Evolutionary conservation across 1,140 invertebrate genomes (phyloP).

Genomic region (Aphaenogaster floridana): DNA sequence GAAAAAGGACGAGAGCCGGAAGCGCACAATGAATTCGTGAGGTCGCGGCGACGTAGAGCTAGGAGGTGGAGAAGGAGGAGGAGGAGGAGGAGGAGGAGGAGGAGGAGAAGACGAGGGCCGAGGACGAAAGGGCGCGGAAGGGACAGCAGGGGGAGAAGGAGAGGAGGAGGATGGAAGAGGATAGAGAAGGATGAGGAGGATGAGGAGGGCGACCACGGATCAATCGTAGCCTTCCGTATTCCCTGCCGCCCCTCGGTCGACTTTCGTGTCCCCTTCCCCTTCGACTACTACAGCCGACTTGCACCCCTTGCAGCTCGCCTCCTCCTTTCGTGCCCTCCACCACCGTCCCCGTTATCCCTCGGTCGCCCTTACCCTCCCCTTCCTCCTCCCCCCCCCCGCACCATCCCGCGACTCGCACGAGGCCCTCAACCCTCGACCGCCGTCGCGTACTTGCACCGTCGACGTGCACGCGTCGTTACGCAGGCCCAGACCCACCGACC

Average conservation of each 20-base stretch:
- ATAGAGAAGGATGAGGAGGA: conserved; percentile 73
- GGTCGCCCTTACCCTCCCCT: conserved; percentile 42
- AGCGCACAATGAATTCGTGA: conserved; percentile 83
- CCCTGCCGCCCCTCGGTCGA: conserved; percentile 73
- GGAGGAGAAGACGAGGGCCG: conserved; percentile 70
- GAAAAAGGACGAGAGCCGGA: conserved; percentile 75
- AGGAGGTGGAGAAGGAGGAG: conserved; percentile 19
- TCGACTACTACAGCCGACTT: conserved; percentile 70
- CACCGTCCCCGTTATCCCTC: conserved; percentile 43
- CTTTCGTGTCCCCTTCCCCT: conserved; percentile 62
- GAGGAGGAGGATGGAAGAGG: conserved; percentile 65
- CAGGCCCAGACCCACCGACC: conserved; percentile 83
- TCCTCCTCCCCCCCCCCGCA: not conserved
- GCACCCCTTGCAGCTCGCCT: conserved; percentile 68
- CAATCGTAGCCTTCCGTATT: conserved; percentile 85
- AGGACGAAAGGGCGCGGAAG: conserved; percentile 68
- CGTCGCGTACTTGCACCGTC: conserved; percentile 82
- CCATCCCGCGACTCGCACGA: conserved; percentile 67
- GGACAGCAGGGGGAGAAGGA: conserved; percentile 69
- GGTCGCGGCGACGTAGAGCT: conserved; percentile 71
- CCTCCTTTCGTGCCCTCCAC: conserved; percentile 58
- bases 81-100: conserved; percentile 38
- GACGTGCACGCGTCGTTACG: conserved; percentile 85
- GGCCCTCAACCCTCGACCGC: conserved; percentile 76
- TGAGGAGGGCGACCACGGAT: conserved; percentile 83